phyloP scores from a whole-genome alignment of 2,888 invertebrate genomes.

The Agonum fuliginosum region DNA sequence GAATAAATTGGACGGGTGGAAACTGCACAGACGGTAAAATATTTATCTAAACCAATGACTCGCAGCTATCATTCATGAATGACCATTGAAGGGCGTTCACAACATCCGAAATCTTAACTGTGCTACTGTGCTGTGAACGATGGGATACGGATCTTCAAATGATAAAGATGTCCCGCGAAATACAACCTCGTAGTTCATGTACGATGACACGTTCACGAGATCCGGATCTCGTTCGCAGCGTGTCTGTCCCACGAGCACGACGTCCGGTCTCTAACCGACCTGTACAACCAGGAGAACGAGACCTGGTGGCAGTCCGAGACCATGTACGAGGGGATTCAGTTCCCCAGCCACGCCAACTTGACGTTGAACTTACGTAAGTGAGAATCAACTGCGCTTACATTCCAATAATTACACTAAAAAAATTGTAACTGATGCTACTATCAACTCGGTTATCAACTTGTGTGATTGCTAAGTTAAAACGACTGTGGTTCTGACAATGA shows the following conservation, averaged over 20 bases:
- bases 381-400: no score
- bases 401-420: no score
- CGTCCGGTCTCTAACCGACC: slow-evolving; percentile 89
- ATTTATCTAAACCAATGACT: no score
- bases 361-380: slow-evolving; percentile 88
- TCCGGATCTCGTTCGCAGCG: slow-evolving; percentile 84
- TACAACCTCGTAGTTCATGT: slow-evolving; percentile 81
- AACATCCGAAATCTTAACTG: no score
- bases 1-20: no score
- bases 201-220: slow-evolving; percentile 95
- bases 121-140: slow-evolving; percentile 98
- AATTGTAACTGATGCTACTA: no score
- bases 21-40: no score
- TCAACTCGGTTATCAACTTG: no score
- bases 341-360: slow-evolving; percentile 93
- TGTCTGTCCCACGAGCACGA: slow-evolving; percentile 85
- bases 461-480: no score
- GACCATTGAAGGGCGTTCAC: no score
- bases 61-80: no score
- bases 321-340: slow-evolving; percentile 94
- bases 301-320: slow-evolving; percentile 99
- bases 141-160: slow-evolving; percentile 90
- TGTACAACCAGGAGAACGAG: slow-evolving; percentile 91
- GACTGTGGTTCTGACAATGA: no score
- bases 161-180: slow-evolving; percentile 98